A percentile compares a stretch with the other conserved stretches of the same genome.
These are phyloP conservation scores for Osmerus eperlanus DNA, from an alignment of 2,113 vertebrate genomes.

Conservation along the genomic window DNA sequence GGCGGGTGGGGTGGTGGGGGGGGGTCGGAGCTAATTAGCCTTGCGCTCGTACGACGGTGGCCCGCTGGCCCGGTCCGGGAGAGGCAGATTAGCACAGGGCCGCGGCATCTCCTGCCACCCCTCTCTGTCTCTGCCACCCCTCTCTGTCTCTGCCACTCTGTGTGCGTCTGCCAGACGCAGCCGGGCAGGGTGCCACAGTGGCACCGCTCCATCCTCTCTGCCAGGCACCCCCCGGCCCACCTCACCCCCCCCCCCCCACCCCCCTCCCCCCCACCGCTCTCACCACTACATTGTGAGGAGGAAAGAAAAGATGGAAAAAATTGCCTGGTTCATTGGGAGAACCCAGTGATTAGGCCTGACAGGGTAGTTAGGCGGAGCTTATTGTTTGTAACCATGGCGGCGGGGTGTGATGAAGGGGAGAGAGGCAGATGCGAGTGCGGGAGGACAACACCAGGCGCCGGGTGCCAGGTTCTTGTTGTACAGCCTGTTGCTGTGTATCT, in stretches of 20 bases:
- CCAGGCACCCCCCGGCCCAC: conserved; percentile 48
- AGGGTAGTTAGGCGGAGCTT: conserved; percentile 41
- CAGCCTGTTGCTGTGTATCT: no score
- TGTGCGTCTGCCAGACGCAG: conserved; percentile 50
- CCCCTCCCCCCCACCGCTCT: conserved; percentile 36
- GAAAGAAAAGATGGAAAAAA: conserved; percentile 58
- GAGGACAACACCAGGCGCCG: no score
- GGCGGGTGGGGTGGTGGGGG: no score
- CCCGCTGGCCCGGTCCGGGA: conserved; percentile 30
- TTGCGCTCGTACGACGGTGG: conserved; percentile 23
- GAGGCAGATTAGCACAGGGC: conserved; percentile 35
- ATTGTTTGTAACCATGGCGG: conserved; percentile 24
- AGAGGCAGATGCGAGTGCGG: conserved; percentile 26
- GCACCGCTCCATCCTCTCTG: conserved; percentile 17
- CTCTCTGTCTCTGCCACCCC: conserved; percentile 17
- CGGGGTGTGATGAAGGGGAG: conserved; percentile 32
- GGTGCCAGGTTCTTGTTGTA: no score
- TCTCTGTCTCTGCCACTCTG: conserved; percentile 10
- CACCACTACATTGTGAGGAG: conserved; percentile 54
- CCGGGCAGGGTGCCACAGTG: conserved; percentile 33
- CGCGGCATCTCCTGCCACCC: conserved; percentile 24
- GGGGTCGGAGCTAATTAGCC: conserved; percentile 36
- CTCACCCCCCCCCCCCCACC: conserved; percentile 41
- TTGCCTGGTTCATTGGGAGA: conserved; percentile 53
- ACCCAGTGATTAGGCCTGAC: conserved; percentile 56